Evolutionary conservation across 2,113 vertebrate species (phyloP), one percentile per base, ranked within the genome.

Genomic region (Hepsetus odoe): DNA sequence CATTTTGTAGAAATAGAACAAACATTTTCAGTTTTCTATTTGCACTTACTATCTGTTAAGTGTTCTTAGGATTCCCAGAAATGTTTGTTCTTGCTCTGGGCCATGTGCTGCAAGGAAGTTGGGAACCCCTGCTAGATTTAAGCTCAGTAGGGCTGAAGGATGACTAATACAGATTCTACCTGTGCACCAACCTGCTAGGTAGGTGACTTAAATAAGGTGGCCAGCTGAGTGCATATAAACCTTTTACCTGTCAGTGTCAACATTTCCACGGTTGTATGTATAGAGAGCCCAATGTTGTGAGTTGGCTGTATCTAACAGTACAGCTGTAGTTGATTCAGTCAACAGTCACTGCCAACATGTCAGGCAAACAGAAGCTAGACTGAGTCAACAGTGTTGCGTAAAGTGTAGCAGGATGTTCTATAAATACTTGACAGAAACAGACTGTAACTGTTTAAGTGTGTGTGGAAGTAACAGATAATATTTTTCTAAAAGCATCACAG

Each of bases 341-440:
- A 66, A 75, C 44, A 53, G 30, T 75, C 22, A 35, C 32, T 44
- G 24, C 56, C 38, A 74, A 74, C 28, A 55, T 22, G 24, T 61
- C 71, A 73, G 66, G 55, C 70, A 73, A 66, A 73, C 61, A 76
- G 61, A 70, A 40, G 56, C 24, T 33, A 20, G 22, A 53, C 74
- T 71, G 53, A 67, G 74, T 81, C 79, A 81, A 81, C 67, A 70
- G 56, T 80, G 38, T 35, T 81, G 33, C 68, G 67, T 81, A 76
- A 76, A 56, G 53, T 46, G 75, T 44, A 58, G 51, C 51, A 77
- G 64, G 51, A 77, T 68, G 74, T 58, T 68, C 64, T 58, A 76
- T 76, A 58, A 76, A 68, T 69, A 69, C 65, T 68, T 10, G 51
- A 30, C 26, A 53, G 26, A 74, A 33, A 65, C 59, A 62, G 24